These are phyloP conservation scores for Lasioglossum albipes DNA, from an alignment of 1,140 invertebrate genomes.

Conservation along the genomic window DNA sequence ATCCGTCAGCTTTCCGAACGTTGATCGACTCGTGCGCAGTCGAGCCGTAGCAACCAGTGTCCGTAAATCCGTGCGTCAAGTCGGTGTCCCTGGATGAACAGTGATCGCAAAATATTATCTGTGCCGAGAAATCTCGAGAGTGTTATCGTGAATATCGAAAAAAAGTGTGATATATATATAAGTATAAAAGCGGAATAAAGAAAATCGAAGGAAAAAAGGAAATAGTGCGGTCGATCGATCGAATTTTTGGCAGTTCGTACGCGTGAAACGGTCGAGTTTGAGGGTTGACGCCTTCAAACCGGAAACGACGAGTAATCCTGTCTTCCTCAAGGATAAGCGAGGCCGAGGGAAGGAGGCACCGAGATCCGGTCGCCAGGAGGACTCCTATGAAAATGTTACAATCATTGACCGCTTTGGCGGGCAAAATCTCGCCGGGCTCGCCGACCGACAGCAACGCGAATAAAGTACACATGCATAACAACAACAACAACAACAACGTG, in stretches of 20 bases:
- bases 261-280: constrained; percentile 61
- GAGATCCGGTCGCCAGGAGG: constrained; percentile 62
- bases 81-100: constrained; percentile 37
- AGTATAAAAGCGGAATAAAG: not conserved
- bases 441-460: constrained; percentile 79
- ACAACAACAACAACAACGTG: constrained; percentile 80
- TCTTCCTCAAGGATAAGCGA: constrained; percentile 69
- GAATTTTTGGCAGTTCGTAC: constrained; percentile 12
- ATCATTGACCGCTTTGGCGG: constrained; percentile 88
- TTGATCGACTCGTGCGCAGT: constrained; percentile 3
- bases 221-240: not conserved
- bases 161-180: not conserved
- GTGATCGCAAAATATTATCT: constrained; percentile 20
- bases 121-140: constrained; percentile 3
- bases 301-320: constrained; percentile 64
- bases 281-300: constrained; percentile 72
- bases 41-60: not conserved
- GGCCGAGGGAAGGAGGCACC: constrained; percentile 64
- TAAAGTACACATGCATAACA: constrained; percentile 81
- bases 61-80: constrained; percentile 10
- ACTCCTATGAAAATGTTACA: constrained; percentile 85
- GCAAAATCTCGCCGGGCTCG: constrained; percentile 88
- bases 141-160: not conserved
- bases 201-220: not conserved
- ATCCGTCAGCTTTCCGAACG: constrained; percentile 13